These are phyloP conservation scores for Zapornia atra DNA, from an alignment of 2,113 vertebrate genomes.

Conservation along the genomic window DNA sequence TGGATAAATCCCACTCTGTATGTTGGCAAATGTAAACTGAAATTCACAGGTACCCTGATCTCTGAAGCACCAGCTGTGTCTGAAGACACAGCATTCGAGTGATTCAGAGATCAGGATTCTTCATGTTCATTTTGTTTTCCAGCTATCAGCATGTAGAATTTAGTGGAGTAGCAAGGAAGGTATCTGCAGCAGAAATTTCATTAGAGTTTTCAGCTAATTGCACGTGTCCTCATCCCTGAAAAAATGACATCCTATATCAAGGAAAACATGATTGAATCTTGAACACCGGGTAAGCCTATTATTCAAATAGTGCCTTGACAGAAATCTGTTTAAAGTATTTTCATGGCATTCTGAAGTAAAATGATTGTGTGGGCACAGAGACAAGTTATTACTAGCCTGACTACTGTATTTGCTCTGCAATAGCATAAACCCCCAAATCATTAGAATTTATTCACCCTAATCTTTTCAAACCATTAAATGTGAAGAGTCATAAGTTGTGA, in stretches of 20 bases:
- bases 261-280: conserved; percentile 5
- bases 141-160: neutral
- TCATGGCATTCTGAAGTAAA: conserved; percentile 25
- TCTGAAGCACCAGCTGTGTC: conserved; percentile 1
- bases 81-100: neutral
- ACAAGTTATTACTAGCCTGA: neutral
- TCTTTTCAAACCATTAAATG: conserved; percentile 26
- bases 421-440: neutral
- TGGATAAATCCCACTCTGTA: neutral
- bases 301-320: neutral
- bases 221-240: neutral
- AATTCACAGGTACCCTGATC: conserved; percentile 34
- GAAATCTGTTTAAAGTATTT: conserved; percentile 49
- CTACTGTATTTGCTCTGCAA: conserved; percentile 40
- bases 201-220: conserved; percentile 32
- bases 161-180: neutral
- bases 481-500: conserved; percentile 2
- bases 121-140: neutral
- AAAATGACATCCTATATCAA: neutral
- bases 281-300: conserved; percentile 19
- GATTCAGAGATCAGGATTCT: neutral
- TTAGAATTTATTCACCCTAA: conserved; percentile 28
- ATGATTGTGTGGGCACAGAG: neutral
- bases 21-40: conserved; percentile 3
- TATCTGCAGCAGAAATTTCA: neutral